Conservation (phyloP, 2,888 invertebrate species). For the Mimas tiliae region DNA sequence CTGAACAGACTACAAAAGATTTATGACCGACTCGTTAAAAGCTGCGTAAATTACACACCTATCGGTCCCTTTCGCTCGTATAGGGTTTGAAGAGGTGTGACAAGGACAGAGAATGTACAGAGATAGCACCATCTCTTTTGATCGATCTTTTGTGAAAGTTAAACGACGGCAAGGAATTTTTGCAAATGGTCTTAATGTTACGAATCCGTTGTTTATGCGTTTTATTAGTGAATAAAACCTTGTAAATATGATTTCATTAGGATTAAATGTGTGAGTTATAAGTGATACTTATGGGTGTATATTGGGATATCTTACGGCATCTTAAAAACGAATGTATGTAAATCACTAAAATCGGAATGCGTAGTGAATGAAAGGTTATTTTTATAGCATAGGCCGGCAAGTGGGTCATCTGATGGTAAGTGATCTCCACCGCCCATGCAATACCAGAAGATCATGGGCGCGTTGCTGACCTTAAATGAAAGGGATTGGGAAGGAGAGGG, state of each 20-base stretch:
- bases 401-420: too few relatives aligned
- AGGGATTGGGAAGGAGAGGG: too few relatives aligned
- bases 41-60: conserved; percentile 62
- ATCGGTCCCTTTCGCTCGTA: conserved; percentile 49
- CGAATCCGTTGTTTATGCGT: conserved; percentile 12
- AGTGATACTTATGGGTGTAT: neutral
- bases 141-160: conserved; percentile 26
- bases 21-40: conserved; percentile 65
- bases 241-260: neutral
- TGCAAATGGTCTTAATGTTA: conserved; percentile 18
- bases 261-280: neutral
- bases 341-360: too few relatives aligned
- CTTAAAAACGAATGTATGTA: too few relatives aligned
- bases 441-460: too few relatives aligned
- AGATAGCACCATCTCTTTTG: conserved; percentile 19
- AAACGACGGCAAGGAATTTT: conserved; percentile 19
- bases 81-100: conserved; percentile 34
- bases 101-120: conserved; percentile 35
- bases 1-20: conserved; percentile 68
- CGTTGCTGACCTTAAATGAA: too few relatives aligned
- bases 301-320: too few relatives aligned
- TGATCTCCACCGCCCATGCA: too few relatives aligned
- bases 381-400: too few relatives aligned
- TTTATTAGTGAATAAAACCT: neutral
- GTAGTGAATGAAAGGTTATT: too few relatives aligned